These are phyloP conservation scores for Meteorus cinctellus DNA, from an alignment of 2,888 invertebrate species.

Conservation along the genomic window DNA sequence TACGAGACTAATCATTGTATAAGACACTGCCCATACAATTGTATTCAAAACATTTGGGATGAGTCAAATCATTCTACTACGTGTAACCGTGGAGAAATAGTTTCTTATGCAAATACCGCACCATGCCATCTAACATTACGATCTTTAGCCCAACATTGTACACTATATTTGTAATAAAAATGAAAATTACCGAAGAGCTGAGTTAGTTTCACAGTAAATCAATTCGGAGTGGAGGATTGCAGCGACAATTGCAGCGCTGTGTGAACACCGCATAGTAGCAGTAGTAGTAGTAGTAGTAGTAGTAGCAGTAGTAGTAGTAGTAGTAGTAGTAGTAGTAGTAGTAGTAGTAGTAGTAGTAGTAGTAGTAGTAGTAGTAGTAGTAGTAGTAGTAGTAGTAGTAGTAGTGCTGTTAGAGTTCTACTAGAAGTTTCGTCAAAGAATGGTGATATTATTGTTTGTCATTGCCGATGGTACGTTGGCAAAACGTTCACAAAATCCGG, in stretches of 20 bases:
- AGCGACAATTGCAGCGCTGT: conserved; percentile 11
- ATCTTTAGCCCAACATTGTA: conserved; percentile 16
- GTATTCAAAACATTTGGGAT: background rate
- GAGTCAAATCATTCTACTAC: background rate
- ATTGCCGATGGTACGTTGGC: conserved; percentile 37
- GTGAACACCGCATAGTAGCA: background rate
- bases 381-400: background rate
- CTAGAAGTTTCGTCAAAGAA: background rate
- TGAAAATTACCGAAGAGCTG: conserved; percentile 52
- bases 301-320: conserved; percentile 25
- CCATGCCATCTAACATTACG: conserved; percentile 1
- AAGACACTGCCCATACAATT: background rate
- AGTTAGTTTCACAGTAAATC: conserved; percentile 49
- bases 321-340: conserved; percentile 15
- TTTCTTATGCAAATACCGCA: too few relatives aligned
- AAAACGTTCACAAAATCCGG: conserved; percentile 52
- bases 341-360: conserved; percentile 13
- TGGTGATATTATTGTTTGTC: background rate
- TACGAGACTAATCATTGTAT: background rate
- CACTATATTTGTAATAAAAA: conserved; percentile 1
- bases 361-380: background rate
- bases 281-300: conserved; percentile 14
- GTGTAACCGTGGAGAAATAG: background rate
- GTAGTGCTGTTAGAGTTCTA: conserved; percentile 7
- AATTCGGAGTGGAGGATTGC: conserved; percentile 15